Conservation (phyloP, 1,140 invertebrate genomes). For the Samia ricini region DNA sequence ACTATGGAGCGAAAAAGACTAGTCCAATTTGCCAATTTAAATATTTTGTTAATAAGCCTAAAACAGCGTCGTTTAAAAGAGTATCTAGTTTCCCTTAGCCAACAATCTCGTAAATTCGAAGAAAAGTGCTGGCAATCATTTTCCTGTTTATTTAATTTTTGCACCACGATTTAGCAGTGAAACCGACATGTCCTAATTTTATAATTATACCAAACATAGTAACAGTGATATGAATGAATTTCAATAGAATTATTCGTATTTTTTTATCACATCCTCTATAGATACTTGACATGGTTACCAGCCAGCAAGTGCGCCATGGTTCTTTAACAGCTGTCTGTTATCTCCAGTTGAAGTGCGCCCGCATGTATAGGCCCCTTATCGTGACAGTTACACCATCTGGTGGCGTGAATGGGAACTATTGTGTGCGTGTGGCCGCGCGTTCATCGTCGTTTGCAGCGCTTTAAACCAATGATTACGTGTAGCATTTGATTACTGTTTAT, state of each 20-base stretch:
- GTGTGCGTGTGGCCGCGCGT: slow-evolving; percentile 5
- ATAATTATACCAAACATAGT: background rate
- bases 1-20: too few species aligned
- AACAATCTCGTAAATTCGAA: too few species aligned
- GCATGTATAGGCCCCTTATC: slow-evolving; percentile 11
- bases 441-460: background rate
- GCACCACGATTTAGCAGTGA: background rate
- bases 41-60: too few species aligned
- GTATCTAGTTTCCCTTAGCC: too few species aligned
- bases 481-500: background rate
- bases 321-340: slow-evolving; percentile 8
- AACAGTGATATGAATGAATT: background rate
- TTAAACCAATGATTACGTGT: background rate
- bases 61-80: too few species aligned
- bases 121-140: background rate
- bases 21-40: too few species aligned
- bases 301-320: background rate
- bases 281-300: background rate
- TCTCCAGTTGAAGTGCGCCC: slow-evolving; percentile 10
- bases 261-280: slow-evolving; percentile 10
- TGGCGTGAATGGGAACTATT: slow-evolving; percentile 8
- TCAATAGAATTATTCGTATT: background rate
- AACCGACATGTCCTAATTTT: background rate
- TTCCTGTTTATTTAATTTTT: background rate
- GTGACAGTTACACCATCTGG: slow-evolving; percentile 13